These are phyloP conservation scores for Zelleria hepariella DNA, from an alignment of 2,888 invertebrate genomes.

Conservation along the genomic window DNA sequence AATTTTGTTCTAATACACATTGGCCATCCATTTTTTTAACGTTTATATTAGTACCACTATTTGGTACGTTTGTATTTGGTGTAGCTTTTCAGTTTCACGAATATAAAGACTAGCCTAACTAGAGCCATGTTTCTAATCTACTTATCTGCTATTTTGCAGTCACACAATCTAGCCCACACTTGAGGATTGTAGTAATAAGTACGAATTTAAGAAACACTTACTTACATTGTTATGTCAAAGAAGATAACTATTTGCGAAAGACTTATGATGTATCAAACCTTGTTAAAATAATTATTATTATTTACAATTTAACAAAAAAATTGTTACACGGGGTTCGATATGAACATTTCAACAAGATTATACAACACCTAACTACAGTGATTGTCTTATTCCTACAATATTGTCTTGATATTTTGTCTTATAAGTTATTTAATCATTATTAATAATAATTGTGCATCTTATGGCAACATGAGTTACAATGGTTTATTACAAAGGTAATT, in stretches of 20 bases:
- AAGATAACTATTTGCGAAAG: too few species aligned
- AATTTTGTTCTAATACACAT: background rate
- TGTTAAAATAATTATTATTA: too few species aligned
- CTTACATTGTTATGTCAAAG: too few species aligned
- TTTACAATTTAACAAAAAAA: background rate
- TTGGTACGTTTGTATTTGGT: background rate
- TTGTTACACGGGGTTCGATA: background rate
- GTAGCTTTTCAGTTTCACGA: background rate
- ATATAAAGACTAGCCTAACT: background rate
- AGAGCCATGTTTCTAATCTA: background rate
- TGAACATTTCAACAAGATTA: background rate
- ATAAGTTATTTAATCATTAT: background rate
- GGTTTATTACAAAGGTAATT: too few species aligned
- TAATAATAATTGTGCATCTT: background rate
- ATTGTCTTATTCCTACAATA: background rate
- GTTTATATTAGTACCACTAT: background rate
- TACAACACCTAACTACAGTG: background rate
- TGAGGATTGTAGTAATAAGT: too few species aligned
- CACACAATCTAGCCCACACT: too few species aligned
- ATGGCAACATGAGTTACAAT: background rate
- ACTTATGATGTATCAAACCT: too few species aligned
- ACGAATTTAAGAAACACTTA: too few species aligned
- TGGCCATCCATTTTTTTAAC: background rate
- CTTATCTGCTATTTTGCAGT: too few species aligned
- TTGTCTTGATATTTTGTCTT: background rate